These are phyloP conservation scores for Caenorhabditis zanzibari DNA, from an alignment of 2,888 invertebrate genomes.

Conservation along the genomic window DNA sequence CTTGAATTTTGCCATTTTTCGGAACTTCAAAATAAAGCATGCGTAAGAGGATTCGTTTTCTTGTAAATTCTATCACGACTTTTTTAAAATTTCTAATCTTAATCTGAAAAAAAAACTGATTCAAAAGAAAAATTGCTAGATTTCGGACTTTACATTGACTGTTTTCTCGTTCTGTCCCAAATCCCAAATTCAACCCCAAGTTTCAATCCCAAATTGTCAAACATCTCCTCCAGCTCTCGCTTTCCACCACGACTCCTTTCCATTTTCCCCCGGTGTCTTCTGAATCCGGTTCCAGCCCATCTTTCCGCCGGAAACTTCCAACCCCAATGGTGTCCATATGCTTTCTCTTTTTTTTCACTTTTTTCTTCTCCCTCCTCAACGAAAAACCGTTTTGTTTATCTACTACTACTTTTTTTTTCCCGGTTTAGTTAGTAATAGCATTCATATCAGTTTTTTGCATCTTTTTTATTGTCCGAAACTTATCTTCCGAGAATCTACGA, in stretches of 20 bases:
- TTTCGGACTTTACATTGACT: too few relatives aligned
- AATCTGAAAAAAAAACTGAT: too few relatives aligned
- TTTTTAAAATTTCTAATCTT: too few relatives aligned
- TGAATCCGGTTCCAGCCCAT: slow-evolving; percentile 47
- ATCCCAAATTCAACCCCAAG: too few relatives aligned
- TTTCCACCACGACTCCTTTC: slow-evolving; percentile 6
- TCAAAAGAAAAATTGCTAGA: too few relatives aligned
- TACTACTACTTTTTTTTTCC: slow-evolving; percentile 38
- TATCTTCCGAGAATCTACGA: neutral
- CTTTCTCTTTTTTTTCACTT: slow-evolving; percentile 37
- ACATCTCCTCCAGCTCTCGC: too few relatives aligned
- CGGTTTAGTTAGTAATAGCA: slow-evolving; percentile 8
- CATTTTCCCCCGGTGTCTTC: slow-evolving; percentile 20
- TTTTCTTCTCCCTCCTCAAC: slow-evolving; percentile 3
- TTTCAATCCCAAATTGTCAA: too few relatives aligned
- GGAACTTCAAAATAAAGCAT: too few relatives aligned
- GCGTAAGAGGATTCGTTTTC: too few relatives aligned
- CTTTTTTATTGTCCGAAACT: neutral
- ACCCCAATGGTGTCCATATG: slow-evolving; percentile 23
- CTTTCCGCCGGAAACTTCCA: slow-evolving; percentile 50
- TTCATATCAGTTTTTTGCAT: slow-evolving; percentile 26
- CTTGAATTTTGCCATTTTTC: too few relatives aligned
- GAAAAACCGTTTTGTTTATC: slow-evolving; percentile 59
- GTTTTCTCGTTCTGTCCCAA: too few relatives aligned
- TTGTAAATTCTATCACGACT: too few relatives aligned